Conservation (phyloP, 2,113 vertebrate species). For the Pantherophis guttatus region DNA sequence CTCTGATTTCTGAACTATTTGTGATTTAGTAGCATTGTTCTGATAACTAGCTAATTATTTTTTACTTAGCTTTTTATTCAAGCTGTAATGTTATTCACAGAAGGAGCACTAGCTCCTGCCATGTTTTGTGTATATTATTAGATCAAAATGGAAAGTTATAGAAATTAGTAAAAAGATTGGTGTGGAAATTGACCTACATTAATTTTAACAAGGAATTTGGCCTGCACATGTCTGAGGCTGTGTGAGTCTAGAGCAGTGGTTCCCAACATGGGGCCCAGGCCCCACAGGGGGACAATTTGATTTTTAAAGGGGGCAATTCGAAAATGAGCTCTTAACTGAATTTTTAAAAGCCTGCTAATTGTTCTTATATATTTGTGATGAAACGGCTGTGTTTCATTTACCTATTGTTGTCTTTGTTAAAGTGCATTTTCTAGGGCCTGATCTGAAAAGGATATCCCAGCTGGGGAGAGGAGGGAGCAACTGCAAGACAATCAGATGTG, state of each 20-base stretch:
- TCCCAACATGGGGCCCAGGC: no score
- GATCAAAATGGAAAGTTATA: not conserved
- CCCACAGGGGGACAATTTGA: no score
- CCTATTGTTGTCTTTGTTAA: no score
- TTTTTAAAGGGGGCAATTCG: no score
- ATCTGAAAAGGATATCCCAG: no score
- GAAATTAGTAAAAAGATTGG: not conserved
- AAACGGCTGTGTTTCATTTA: no score
- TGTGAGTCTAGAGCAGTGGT: not conserved
- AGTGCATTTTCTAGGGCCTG: no score
- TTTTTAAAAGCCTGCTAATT: no score
- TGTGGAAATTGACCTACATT: not conserved
- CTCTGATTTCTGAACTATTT: not conserved
- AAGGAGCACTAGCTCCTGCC: not conserved
- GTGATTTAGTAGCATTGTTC: not conserved
- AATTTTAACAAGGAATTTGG: not conserved
- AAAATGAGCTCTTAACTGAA: no score
- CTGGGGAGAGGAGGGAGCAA: no score
- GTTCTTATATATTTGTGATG: no score
- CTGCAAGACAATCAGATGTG: no score
- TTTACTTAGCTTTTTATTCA: not conserved
- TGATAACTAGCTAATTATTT: not conserved
- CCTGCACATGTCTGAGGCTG: not conserved
- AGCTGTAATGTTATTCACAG: not conserved
- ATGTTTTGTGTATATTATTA: not conserved